A percentile compares a stretch with the other conserved stretches of the same genome.
Conservation (phyloP, 1,140 invertebrate genomes). For the Drosophila simulans region DNA sequence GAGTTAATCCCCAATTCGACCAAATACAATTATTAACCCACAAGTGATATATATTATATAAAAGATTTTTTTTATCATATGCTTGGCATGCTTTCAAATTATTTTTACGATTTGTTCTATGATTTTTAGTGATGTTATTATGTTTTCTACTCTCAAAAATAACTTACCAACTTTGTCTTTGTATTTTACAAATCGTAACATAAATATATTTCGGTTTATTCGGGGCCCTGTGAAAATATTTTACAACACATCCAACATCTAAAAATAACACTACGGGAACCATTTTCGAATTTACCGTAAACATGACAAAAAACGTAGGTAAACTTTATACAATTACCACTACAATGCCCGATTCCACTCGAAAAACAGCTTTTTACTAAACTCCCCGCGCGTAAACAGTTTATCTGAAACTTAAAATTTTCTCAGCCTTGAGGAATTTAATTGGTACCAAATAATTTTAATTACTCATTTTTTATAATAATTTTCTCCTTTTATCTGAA, state of each 20-base stretch:
- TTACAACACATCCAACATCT: slow-evolving; percentile 45
- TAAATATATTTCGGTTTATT: slow-evolving; percentile 49
- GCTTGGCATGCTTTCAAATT: neutral
- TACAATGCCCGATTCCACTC: slow-evolving; percentile 35
- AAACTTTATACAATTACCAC: slow-evolving; percentile 57
- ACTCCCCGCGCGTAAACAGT: slow-evolving; percentile 59
- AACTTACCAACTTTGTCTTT: slow-evolving; percentile 36
- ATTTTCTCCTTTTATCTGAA: neutral
- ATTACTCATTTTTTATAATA: slow-evolving; percentile 37
- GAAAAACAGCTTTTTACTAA: slow-evolving; percentile 21
- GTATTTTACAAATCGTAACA: slow-evolving; percentile 51
- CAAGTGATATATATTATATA: no score
- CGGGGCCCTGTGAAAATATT: slow-evolving; percentile 32
- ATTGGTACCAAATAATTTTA: slow-evolving; percentile 40
- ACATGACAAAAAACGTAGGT: slow-evolving; percentile 63
- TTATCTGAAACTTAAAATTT: neutral
- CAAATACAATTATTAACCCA: no score
- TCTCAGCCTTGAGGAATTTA: neutral
- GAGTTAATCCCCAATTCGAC: no score
- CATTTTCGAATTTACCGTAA: slow-evolving; percentile 19
- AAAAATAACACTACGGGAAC: slow-evolving; percentile 16
- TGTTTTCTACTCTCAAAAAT: slow-evolving; percentile 7
- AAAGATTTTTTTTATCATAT: neutral
- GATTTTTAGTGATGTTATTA: neutral
- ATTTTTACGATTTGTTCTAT: slow-evolving; percentile 3